Evolutionary conservation across 1,140 invertebrate species (phyloP).

Genomic region (Nephila pilipes): DNA sequence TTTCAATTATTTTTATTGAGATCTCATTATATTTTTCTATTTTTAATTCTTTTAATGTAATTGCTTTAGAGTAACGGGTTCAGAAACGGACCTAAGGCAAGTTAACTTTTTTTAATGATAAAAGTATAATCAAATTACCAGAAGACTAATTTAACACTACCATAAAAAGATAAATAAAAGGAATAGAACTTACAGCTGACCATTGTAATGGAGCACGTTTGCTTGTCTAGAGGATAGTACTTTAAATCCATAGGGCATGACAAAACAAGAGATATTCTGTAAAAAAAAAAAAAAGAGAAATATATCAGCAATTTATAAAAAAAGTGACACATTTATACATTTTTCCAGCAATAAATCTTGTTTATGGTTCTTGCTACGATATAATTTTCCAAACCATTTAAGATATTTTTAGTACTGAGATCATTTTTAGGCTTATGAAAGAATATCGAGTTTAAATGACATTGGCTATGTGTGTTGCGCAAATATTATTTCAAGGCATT

Average conservation of each 20-base stretch:
- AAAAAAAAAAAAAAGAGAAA: constrained; percentile 34
- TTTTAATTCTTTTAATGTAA: too few relatives aligned
- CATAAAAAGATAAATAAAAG: background rate
- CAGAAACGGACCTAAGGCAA: too few relatives aligned
- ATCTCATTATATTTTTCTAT: too few relatives aligned
- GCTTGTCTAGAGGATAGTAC: constrained; percentile 82
- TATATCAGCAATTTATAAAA: background rate
- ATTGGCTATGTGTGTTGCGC: too few relatives aligned
- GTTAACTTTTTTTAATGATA: too few relatives aligned
- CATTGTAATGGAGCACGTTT: constrained; percentile 82
- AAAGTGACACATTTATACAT: background rate
- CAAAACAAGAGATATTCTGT: constrained; percentile 81
- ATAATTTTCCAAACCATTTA: background rate
- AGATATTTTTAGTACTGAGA: background rate
- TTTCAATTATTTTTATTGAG: too few relatives aligned
- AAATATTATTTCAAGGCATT: too few relatives aligned
- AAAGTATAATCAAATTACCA: too few relatives aligned
- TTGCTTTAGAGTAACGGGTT: too few relatives aligned
- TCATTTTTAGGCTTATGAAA: too few relatives aligned
- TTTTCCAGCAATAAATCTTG: background rate
- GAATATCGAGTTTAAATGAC: too few relatives aligned
- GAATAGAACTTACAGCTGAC: constrained; percentile 82
- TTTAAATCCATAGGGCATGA: constrained; percentile 83
- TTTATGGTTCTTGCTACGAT: background rate
- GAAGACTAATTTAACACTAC: background rate